Evolutionary conservation across 2,113 vertebrate species (phyloP).

Genomic region (Peromyscus polionotus): DNA sequence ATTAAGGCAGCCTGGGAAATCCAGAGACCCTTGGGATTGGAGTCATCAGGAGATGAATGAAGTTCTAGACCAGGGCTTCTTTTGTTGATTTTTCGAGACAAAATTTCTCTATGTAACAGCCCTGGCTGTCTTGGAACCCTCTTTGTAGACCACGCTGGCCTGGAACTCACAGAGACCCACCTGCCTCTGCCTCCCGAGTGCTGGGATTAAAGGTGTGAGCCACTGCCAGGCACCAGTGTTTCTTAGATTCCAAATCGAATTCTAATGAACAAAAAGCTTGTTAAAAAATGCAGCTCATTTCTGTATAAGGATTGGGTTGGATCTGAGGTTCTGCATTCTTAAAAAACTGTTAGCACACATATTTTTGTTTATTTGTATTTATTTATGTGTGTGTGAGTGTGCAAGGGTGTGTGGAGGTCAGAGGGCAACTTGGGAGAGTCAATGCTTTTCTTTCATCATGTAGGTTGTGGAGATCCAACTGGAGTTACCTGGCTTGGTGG

Average conservation of each 20-base stretch:
- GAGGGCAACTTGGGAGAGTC: background rate
- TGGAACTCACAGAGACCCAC: background rate
- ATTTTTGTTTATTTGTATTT: background rate
- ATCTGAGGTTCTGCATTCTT: background rate
- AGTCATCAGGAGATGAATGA: background rate
- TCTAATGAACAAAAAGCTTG: background rate
- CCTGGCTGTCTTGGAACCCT: background rate
- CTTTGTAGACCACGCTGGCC: background rate
- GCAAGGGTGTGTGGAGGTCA: background rate
- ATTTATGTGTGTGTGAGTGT: background rate
- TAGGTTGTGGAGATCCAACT: background rate
- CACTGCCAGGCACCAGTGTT: background rate
- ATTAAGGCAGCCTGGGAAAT: constrained; percentile 10
- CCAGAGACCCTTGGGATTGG: background rate
- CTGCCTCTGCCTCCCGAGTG: background rate
- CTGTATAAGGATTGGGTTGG: background rate
- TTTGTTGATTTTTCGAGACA: background rate
- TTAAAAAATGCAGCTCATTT: constrained; percentile 46
- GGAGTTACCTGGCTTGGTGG: background rate
- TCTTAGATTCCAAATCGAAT: constrained; percentile 3
- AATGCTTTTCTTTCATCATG: too few species aligned
- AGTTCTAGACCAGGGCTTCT: constrained; percentile 38
- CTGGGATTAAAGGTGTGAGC: background rate
- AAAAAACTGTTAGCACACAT: background rate
- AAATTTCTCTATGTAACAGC: background rate